Evolutionary conservation across 2,113 vertebrate genomes (phyloP), one percentile per base, ranked within the genome.

Genomic region (Chaetops frenatus): DNA sequence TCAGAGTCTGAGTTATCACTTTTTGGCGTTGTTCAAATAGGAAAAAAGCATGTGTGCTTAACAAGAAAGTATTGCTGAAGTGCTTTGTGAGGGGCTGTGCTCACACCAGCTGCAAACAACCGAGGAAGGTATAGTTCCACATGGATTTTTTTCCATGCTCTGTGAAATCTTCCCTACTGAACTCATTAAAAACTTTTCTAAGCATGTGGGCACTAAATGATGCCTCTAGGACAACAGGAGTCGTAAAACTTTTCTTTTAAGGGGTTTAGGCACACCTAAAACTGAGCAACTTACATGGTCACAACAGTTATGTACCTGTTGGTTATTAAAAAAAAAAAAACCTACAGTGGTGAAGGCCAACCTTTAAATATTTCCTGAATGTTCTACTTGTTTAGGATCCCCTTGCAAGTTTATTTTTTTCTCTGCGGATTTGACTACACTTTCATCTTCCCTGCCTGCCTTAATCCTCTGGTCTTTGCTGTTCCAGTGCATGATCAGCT

Each of bases 1-100:
- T 97, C 56, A 84, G 93, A 95, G 95, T 85, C 89, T 94, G 95
- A 97, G 97, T 98, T 98, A 98, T 97, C 97, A 98, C 80, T 97
- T 98, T 94, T 96, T 79, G 87, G 76, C 93, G 96, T 95, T 97
- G 94, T 98, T 97, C 81, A 94, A 97, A 95, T 69, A 90, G 88
- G 82, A 74, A 97, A 84, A 92, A 95, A 72, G 53, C 12, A 6
- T 80, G 62, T 45, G 22, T 14, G 79, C 86, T 78, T 96, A 97
- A 97, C 62, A 90, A 96, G 94, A 94, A 96, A 88, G 73, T 94
- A 96, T 70, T 20, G 90, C 84, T 79, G 58, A 62, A 88, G 44
- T 15, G 53, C 79, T 97, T 95, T 96, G 24, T 79, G 94, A 86
- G 64, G 73, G 77, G 29, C 81, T 86, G 86, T 36, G 64, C 47